A percentile compares a stretch with the other conserved stretches of the same genome.
These are phyloP conservation scores for Metridium senile DNA, from an alignment of 92 coral and sea anemone species.

Conservation along the genomic window DNA sequence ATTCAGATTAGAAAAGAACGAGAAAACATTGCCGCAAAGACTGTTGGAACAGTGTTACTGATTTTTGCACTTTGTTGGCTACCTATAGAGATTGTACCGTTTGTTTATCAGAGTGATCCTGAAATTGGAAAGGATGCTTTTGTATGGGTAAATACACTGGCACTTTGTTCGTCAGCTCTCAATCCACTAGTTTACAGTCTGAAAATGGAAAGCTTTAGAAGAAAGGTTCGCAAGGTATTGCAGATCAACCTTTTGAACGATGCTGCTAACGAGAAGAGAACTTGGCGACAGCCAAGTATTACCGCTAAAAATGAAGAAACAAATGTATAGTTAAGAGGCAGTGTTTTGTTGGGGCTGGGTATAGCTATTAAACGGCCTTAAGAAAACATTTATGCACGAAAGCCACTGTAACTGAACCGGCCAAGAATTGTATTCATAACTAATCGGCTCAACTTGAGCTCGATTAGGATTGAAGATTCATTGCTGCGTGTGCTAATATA, in stretches of 20 bases:
- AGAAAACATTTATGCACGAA: neutral
- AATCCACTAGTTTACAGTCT: slow-evolving; percentile 86
- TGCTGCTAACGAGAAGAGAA: neutral
- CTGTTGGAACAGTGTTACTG: slow-evolving; percentile 75
- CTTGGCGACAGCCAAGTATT: neutral
- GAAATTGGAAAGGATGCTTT: slow-evolving; percentile 42
- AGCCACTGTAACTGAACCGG: neutral
- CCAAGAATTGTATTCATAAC: neutral
- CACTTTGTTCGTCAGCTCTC: slow-evolving; percentile 80
- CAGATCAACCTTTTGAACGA: slow-evolving; percentile 17
- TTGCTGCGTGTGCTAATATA: neutral
- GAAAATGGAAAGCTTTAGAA: slow-evolving; percentile 66
- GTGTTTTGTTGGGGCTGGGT: neutral
- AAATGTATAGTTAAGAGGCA: slow-evolving; percentile 29
- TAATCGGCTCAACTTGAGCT: neutral
- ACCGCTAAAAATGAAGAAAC: slow-evolving; percentile 24
- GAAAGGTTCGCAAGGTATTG: slow-evolving; percentile 44
- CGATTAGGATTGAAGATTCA: neutral
- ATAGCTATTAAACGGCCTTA: neutral
- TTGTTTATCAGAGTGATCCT: slow-evolving; percentile 45
- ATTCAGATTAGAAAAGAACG: slow-evolving; percentile 39
- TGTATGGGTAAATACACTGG: slow-evolving; percentile 86
- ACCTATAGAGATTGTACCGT: slow-evolving; percentile 78
- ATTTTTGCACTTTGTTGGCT: slow-evolving; percentile 88
- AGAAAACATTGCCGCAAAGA: slow-evolving; percentile 80